Evolutionary conservation across 2,797 vertebrate species (phyloP).

Genomic region (Poecilia gillii): DNA sequence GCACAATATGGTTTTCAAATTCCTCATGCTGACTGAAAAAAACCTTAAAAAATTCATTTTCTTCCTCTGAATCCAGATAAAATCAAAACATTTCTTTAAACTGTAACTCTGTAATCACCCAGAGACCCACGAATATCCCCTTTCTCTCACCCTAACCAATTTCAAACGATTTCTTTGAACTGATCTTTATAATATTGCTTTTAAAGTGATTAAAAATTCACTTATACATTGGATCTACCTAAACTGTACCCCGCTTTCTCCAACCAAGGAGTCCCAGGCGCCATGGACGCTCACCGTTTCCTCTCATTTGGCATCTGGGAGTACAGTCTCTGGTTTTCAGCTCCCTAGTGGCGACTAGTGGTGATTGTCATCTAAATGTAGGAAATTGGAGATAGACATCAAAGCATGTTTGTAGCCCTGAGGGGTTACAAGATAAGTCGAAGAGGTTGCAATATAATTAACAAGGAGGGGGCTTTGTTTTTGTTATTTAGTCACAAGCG

Average conservation of each 20-base stretch:
- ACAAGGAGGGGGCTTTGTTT: background rate
- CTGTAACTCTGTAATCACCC: background rate
- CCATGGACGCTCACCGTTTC: background rate
- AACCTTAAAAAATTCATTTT: background rate
- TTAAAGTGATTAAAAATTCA: too few relatives aligned
- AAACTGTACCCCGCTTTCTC: slow-evolving; percentile 13
- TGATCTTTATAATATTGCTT: background rate
- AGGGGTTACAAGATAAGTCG: background rate
- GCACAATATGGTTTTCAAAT: background rate
- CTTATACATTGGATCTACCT: background rate
- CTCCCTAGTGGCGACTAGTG: background rate
- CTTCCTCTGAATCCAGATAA: background rate
- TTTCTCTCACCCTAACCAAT: background rate
- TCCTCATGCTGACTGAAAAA: background rate
- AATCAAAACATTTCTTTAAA: background rate
- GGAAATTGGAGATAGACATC: slow-evolving; percentile 28
- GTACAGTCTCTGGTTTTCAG: background rate
- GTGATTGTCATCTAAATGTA: slow-evolving; percentile 41
- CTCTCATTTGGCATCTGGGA: background rate
- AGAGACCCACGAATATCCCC: background rate
- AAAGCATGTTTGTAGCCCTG: slow-evolving; percentile 12
- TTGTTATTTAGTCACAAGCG: background rate
- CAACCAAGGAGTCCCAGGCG: background rate
- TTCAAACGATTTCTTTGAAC: too few relatives aligned
- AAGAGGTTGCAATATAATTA: background rate